Conservation (phyloP, 1,140 invertebrate species). For the Cecropterus lyciades region DNA sequence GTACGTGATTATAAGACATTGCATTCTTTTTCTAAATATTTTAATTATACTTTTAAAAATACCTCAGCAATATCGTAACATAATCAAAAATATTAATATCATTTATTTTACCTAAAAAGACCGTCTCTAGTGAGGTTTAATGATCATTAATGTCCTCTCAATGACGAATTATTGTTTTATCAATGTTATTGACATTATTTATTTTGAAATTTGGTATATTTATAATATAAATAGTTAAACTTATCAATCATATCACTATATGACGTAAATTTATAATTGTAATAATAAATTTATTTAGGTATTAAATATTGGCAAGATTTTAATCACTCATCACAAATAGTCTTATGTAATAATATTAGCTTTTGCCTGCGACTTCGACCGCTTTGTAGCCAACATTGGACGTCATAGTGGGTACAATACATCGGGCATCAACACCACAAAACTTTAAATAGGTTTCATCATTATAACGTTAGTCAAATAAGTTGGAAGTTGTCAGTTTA, state of each 20-base stretch:
- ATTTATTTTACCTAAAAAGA: constrained; percentile 2
- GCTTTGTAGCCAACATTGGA: no score
- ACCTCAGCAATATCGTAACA: constrained; percentile 13
- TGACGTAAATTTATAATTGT: constrained; percentile 29
- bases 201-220: constrained; percentile 36
- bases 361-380: no score
- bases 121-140: constrained; percentile 38
- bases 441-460: no score
- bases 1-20: background rate
- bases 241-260: constrained; percentile 50
- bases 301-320: constrained; percentile 14
- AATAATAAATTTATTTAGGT: constrained; percentile 18
- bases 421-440: no score
- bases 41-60: background rate
- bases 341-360: constrained; percentile 3
- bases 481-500: no score
- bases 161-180: constrained; percentile 66
- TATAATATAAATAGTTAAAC: constrained; percentile 5
- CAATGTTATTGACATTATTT: constrained; percentile 43
- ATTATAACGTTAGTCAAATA: no score
- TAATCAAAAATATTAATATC: constrained; percentile 8
- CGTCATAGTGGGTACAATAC: no score
- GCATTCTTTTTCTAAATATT: no score
- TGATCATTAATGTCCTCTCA: constrained; percentile 45
- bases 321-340: constrained; percentile 10